Evolutionary conservation across 1,140 invertebrate species (phyloP).

Genomic region (Teleopsis dalmanni): DNA sequence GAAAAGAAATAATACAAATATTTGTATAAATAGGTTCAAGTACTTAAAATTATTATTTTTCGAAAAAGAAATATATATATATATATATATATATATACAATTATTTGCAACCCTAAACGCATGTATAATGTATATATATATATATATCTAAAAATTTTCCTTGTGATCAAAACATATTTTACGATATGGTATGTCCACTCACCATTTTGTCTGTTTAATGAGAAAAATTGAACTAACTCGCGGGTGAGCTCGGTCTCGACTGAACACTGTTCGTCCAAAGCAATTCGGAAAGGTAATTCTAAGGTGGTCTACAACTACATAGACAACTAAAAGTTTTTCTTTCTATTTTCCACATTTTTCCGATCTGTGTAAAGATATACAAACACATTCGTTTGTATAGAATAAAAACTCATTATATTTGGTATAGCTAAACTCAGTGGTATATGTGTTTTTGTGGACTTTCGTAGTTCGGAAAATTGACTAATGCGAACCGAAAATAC

Average conservation of each 20-base stretch:
- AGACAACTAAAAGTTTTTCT: not conserved
- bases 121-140: not conserved
- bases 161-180: too few relatives aligned
- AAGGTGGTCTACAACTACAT: constrained; percentile 28
- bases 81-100: not conserved
- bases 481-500: too few relatives aligned
- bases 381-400: not conserved
- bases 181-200: constrained; percentile 21
- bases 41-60: constrained; percentile 6
- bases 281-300: constrained; percentile 43
- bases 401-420: too few relatives aligned
- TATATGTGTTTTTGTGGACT: too few relatives aligned
- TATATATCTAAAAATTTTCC: not conserved
- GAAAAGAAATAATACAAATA: constrained; percentile 7
- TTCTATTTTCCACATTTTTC: not conserved
- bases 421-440: too few relatives aligned
- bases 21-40: constrained; percentile 5
- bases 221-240: constrained; percentile 43
- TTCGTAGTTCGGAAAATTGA: too few relatives aligned
- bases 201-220: constrained; percentile 44
- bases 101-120: not conserved
- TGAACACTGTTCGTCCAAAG: constrained; percentile 42
- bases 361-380: constrained; percentile 4
- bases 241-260: constrained; percentile 46
- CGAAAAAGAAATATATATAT: not conserved